These are phyloP conservation scores for Phalacrocorax brasilianus DNA, from an alignment of 2,113 vertebrate species.

Conservation along the genomic window DNA sequence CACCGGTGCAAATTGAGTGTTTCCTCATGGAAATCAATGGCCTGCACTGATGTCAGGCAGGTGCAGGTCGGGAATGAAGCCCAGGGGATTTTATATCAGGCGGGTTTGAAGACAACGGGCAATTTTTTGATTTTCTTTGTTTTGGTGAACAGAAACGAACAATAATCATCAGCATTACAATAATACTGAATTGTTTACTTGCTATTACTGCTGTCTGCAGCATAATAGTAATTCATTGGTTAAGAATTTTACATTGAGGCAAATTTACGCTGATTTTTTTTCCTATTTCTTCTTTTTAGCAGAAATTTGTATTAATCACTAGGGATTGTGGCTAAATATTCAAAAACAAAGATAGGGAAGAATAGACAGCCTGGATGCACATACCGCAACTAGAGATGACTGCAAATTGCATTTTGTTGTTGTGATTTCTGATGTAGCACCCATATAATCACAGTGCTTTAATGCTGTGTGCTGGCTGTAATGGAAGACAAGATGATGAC, in stretches of 20 bases:
- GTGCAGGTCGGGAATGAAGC: slow-evolving; percentile 22
- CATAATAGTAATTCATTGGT: neutral
- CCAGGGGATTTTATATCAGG: neutral
- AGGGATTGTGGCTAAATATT: neutral
- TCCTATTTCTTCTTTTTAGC: neutral
- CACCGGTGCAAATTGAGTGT: neutral
- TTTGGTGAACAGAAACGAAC: slow-evolving; percentile 1
- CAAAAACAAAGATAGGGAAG: neutral
- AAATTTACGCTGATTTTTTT: neutral
- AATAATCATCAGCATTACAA: slow-evolving; percentile 39
- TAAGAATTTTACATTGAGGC: neutral
- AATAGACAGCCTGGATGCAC: neutral
- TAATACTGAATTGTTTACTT: neutral
- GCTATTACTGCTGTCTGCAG: neutral
- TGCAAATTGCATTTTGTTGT: neutral
- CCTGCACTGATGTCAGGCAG: neutral
- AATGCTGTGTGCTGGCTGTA: neutral
- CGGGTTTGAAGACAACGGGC: neutral
- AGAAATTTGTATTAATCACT: neutral
- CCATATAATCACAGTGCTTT: neutral
- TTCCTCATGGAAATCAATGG: slow-evolving; percentile 24
- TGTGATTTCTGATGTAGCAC: neutral
- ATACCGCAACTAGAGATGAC: neutral
- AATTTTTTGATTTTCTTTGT: slow-evolving; percentile 41
- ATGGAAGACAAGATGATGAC: neutral